Conservation (phyloP, 2,797 vertebrate genomes). For the Gymnothorax reevesii region DNA sequence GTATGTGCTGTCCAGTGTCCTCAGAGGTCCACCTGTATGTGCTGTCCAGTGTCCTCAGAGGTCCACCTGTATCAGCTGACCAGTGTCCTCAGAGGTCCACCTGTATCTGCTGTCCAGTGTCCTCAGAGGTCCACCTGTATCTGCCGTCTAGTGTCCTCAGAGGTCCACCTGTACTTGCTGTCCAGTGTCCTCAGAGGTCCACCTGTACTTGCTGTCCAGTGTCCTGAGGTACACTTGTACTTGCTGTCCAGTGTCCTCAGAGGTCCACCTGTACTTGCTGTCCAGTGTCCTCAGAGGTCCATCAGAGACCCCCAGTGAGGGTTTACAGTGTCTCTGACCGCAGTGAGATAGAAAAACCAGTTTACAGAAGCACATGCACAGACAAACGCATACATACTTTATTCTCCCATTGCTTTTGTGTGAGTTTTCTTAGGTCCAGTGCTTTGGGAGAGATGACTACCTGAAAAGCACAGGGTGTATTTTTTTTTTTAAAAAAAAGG, state of each 20-base stretch:
- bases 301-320: background rate
- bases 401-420: background rate
- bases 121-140: background rate
- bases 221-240: too few relatives aligned
- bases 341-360: conserved; percentile 2
- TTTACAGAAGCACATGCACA: background rate
- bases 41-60: background rate
- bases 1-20: background rate
- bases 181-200: background rate
- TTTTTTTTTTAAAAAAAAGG: background rate
- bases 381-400: background rate
- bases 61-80: too few relatives aligned
- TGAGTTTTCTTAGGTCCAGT: background rate
- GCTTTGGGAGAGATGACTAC: background rate
- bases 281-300: background rate
- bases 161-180: background rate
- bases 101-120: background rate
- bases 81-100: too few relatives aligned
- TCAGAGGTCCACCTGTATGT: background rate
- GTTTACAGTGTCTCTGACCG: background rate
- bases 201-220: too few relatives aligned
- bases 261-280: background rate
- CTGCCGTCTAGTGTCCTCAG: too few relatives aligned
- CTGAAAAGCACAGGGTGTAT: background rate
- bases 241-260: background rate